Percentiles rank a stretch among this genome's conserved stretches.
Evolutionary conservation across 2,113 vertebrate species (phyloP).

Genomic region (Ia io): DNA sequence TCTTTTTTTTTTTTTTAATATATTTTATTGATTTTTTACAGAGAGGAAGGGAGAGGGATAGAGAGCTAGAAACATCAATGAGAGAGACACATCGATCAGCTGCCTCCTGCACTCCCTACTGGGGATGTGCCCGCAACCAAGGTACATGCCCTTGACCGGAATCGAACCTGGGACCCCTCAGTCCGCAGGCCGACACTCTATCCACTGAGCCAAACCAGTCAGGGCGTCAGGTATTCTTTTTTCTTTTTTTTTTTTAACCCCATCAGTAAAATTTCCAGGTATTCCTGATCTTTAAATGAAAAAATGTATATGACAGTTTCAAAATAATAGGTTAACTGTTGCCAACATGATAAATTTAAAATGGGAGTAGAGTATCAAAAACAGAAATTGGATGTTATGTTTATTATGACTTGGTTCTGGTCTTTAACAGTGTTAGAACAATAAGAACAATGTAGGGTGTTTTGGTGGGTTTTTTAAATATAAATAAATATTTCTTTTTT

Average conservation of each 20-base stretch:
- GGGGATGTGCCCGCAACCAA: too few species aligned
- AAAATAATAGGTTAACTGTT: not conserved
- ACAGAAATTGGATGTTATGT: not conserved
- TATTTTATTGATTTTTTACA: too few species aligned
- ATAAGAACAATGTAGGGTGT: not conserved
- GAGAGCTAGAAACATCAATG: too few species aligned
- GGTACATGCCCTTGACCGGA: too few species aligned
- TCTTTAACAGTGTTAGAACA: not conserved
- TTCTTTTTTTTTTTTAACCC: not conserved
- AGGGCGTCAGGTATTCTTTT: not conserved
- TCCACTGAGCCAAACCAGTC: too few species aligned
- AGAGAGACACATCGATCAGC: too few species aligned
- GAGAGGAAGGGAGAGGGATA: too few species aligned
- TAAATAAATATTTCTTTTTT: not conserved
- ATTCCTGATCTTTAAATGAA: not conserved
- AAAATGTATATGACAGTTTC: not conserved
- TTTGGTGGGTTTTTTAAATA: not conserved
- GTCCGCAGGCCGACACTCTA: too few species aligned
- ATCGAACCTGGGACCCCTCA: too few species aligned
- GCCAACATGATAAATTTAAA: not conserved
- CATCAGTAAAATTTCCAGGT: not conserved
- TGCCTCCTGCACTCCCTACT: too few species aligned
- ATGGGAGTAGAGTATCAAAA: not conserved
- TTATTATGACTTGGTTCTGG: not conserved
- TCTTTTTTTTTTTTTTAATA: too few species aligned